These are phyloP conservation scores for Danaus chrysippus DNA, from an alignment of 2,888 invertebrate genomes.

Conservation along the genomic window DNA sequence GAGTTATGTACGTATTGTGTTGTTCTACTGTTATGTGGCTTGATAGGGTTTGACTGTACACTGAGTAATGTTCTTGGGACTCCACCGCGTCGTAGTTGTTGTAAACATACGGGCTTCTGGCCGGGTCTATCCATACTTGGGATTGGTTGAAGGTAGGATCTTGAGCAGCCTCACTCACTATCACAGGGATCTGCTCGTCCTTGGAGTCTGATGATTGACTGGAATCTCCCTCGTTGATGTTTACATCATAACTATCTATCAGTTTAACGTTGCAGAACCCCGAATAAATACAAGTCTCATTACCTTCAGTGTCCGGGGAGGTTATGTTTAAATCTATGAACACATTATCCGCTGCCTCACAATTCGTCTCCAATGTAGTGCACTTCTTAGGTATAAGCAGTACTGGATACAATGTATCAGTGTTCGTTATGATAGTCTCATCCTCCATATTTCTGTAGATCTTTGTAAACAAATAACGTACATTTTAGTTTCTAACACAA, in stretches of 20 bases:
- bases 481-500: slow-evolving; percentile 42
- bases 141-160: slow-evolving; percentile 48
- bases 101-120: slow-evolving; percentile 60
- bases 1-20: slow-evolving; percentile 60
- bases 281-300: slow-evolving; percentile 50
- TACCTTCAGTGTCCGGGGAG: slow-evolving; percentile 56
- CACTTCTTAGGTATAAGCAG: slow-evolving; percentile 60
- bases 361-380: slow-evolving; percentile 52
- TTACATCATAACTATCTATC: slow-evolving; percentile 47
- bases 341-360: slow-evolving; percentile 52
- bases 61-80: slow-evolving; percentile 43
- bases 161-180: slow-evolving; percentile 41
- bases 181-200: slow-evolving; percentile 35
- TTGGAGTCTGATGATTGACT: slow-evolving; percentile 23
- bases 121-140: slow-evolving; percentile 66
- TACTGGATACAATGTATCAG: slow-evolving; percentile 51
- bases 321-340: slow-evolving; percentile 58
- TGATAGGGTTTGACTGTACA: slow-evolving; percentile 43
- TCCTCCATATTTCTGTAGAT: slow-evolving; percentile 48
- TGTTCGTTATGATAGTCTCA: slow-evolving; percentile 34
- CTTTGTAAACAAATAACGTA: slow-evolving; percentile 23
- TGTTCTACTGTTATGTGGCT: slow-evolving; percentile 56
- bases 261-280: slow-evolving; percentile 63
- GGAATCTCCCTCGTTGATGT: slow-evolving; percentile 30
- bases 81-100: slow-evolving; percentile 48